phyloP scores from a whole-genome alignment of 2,888 invertebrate genomes.

The Gryllus longicercus region DNA sequence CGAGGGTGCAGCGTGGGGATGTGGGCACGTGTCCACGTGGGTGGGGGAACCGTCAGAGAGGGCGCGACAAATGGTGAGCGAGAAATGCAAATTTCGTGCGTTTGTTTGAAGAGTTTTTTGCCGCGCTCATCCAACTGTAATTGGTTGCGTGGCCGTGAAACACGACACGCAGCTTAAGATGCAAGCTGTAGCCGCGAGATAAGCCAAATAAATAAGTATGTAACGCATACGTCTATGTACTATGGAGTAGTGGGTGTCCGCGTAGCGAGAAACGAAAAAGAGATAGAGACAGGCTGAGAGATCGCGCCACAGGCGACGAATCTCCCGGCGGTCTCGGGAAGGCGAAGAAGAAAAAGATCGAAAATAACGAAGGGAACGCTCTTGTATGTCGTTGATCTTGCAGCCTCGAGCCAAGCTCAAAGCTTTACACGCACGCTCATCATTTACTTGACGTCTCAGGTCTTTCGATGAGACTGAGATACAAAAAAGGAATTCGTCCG shows the following conservation, averaged over 20 bases:
- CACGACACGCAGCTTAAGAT: background rate
- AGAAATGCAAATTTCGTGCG: slow-evolving; percentile 11
- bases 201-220: slow-evolving; percentile 1
- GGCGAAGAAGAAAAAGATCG: too few relatives aligned
- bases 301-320: too few relatives aligned
- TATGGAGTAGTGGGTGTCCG: background rate
- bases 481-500: too few relatives aligned
- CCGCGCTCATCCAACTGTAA: background rate
- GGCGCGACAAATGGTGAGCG: background rate
- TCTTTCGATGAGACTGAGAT: too few relatives aligned
- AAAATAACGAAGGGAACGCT: too few relatives aligned
- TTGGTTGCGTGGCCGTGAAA: background rate
- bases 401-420: too few relatives aligned
- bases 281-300: too few relatives aligned
- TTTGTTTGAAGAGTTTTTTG: slow-evolving; percentile 11
- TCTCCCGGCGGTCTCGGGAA: too few relatives aligned
- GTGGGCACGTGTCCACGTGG: background rate
- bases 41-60: background rate
- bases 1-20: background rate
- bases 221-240: background rate
- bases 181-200: background rate
- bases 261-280: too few relatives aligned
- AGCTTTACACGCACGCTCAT: too few relatives aligned
- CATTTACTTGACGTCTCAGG: too few relatives aligned
- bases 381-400: too few relatives aligned